Evolutionary conservation across 2,888 invertebrate genomes (phyloP).

Genomic region (Melangyna quadrimaculata): DNA sequence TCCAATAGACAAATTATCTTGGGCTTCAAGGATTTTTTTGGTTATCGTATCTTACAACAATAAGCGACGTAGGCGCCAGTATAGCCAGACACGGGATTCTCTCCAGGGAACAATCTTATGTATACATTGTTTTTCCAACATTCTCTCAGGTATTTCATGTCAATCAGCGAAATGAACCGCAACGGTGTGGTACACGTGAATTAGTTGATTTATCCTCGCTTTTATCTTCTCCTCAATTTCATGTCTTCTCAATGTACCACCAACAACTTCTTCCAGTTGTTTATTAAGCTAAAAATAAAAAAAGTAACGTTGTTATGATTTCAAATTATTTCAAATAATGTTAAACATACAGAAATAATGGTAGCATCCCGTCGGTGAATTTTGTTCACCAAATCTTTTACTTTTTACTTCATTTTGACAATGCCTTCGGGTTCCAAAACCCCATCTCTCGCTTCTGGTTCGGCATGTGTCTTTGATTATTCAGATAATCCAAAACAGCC

Average conservation of each 20-base stretch:
- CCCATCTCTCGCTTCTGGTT: slow-evolving; percentile 95
- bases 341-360: slow-evolving; percentile 76
- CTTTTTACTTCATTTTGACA: slow-evolving; percentile 98
- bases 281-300: slow-evolving; percentile 76
- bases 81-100: slow-evolving; percentile 89
- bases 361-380: slow-evolving; percentile 88
- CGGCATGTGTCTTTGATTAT: slow-evolving; percentile 95
- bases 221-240: slow-evolving; percentile 87
- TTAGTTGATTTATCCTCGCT: slow-evolving; percentile 88
- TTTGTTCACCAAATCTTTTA: slow-evolving; percentile 93
- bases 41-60: slow-evolving; percentile 87
- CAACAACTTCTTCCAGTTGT: slow-evolving; percentile 76
- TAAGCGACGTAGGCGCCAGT: slow-evolving; percentile 93
- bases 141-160: slow-evolving; percentile 98
- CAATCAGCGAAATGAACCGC: slow-evolving; percentile 98
- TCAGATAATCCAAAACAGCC: slow-evolving; percentile 98
- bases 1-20: slow-evolving; percentile 86
- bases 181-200: slow-evolving; percentile 92
- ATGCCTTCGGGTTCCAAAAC: slow-evolving; percentile 98
- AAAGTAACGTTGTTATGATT: neutral
- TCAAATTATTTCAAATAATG: neutral
- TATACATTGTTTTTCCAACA: slow-evolving; percentile 97
- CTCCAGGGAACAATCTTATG: slow-evolving; percentile 94
- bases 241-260: slow-evolving; percentile 76
- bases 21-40: slow-evolving; percentile 85